Base-by-base conservation (phyloP, 2,113 vertebrate species). In the Vimba vimba region DNA sequence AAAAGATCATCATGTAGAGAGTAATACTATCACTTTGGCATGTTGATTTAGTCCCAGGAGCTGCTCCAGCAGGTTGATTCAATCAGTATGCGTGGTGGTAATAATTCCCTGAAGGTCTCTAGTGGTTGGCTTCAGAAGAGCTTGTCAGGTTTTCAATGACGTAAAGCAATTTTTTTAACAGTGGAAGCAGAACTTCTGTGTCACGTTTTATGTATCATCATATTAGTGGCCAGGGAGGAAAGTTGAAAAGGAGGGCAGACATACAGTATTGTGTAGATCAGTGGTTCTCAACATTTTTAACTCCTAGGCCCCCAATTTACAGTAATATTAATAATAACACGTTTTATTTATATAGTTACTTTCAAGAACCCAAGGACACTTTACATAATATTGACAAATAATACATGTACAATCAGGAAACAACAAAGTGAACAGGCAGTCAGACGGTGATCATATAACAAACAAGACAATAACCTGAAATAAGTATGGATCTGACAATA, bases 61-160 rank as follows among this genome's bases (percentile, higher is more conserved):
- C 19, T 60, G 33, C 55, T n/a, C 12, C 33, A 36, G 30, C 36
- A 5, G 2, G 77, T 36, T 79, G 52, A 79, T 79, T 60, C 12
- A 19, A 33, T 79, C 76, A 39, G 77, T n/a, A n/a, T 79, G 55
- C 23, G 68, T 71, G 68, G 55, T 60, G 77, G 33, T 60, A 60
- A 43, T 39, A 43, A 60, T 60, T 79, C 30, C 76, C 76, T 79
- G 76, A 36, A 36, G 52, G 55, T 59, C 21, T 43, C 55, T 43
- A 19, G 77, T 60, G 55, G 55, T 79, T 43, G 77, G 55, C 57
- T 60, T 36, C 21, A 39, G 33, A 59, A 39, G 8, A 36, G 11
- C 55, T 79, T 59, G 52, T 39, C 33, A 43, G 19, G 33, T 60
- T 60, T 79, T 79, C 33, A 30, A 11, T 39, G 13, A 60, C n/a